phyloP scores from a whole-genome alignment of 2,888 invertebrate genomes.

The Glaucopsyche alexis region DNA sequence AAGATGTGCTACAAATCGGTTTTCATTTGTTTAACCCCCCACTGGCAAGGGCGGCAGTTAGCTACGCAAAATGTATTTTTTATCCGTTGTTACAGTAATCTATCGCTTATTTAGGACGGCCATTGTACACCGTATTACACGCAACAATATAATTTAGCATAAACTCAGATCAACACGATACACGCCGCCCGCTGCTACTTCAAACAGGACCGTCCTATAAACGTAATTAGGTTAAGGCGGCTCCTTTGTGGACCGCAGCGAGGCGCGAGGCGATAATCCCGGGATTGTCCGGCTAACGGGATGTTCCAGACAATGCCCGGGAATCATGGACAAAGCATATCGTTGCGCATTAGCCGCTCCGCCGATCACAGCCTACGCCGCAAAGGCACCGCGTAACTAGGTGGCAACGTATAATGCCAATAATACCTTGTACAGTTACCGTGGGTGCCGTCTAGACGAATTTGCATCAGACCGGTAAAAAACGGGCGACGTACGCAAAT shows the following conservation, averaged over 20 bases:
- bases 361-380: conserved; percentile 58
- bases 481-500: conserved; percentile 76
- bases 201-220: conserved; percentile 1
- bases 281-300: conserved; percentile 70
- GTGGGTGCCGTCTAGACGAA: conserved; percentile 51
- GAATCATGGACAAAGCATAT: conserved; percentile 50
- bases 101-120: background rate
- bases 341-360: conserved; percentile 70
- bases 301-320: conserved; percentile 56
- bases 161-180: conserved; percentile 33
- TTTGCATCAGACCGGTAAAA: conserved; percentile 64
- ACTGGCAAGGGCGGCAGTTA: background rate
- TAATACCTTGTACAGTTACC: background rate
- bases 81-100: conserved; percentile 3
- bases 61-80: background rate
- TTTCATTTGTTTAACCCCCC: background rate
- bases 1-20: no score
- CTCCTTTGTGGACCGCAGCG: conserved; percentile 54
- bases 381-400: conserved; percentile 70
- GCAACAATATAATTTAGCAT: conserved; percentile 3
- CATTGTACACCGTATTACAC: conserved; percentile 1
- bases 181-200: background rate
- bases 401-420: conserved; percentile 54
- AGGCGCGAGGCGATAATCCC: conserved; percentile 57
- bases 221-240: conserved; percentile 63